A percentile compares a stretch with the other conserved stretches of the same genome.
phyloP scores from a whole-genome alignment of 2,888 invertebrate species.

The Leucozona laternaria region DNA sequence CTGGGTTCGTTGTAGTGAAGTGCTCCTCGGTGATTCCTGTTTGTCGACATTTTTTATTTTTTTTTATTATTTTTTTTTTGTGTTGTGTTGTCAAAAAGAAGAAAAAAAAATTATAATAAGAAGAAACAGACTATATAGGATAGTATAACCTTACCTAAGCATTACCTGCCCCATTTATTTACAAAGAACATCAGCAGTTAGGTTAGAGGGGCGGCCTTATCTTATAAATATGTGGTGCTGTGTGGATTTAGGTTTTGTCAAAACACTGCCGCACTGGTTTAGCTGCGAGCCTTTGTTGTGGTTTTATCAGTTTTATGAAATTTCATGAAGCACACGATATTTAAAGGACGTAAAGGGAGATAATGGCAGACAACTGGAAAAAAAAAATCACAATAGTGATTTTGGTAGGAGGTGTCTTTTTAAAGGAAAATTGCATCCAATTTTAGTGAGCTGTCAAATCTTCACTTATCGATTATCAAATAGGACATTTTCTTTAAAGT shows the following conservation, averaged over 20 bases:
- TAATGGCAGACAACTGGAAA: too few relatives aligned
- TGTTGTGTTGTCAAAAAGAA: background rate
- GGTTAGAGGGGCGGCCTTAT: constrained; percentile 30
- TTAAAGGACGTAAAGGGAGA: too few relatives aligned
- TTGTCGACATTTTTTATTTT: constrained; percentile 64
- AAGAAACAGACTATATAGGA: constrained; percentile 1
- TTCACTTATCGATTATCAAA: too few relatives aligned
- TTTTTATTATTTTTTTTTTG: too few relatives aligned
- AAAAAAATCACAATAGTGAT: too few relatives aligned
- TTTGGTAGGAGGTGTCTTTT: too few relatives aligned
- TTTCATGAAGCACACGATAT: background rate
- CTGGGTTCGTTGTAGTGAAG: constrained; percentile 28
- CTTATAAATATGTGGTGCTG: background rate
- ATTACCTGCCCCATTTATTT: constrained; percentile 72
- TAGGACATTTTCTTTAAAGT: too few relatives aligned
- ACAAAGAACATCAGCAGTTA: constrained; percentile 69
- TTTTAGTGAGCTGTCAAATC: too few relatives aligned
- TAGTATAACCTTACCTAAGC: constrained; percentile 50
- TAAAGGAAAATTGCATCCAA: too few relatives aligned
- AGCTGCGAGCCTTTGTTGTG: background rate
- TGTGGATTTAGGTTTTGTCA: constrained; percentile 12
- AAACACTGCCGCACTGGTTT: background rate
- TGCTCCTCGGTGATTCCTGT: constrained; percentile 60
- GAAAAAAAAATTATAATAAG: background rate
- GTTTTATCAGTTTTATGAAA: background rate